Evolutionary conservation across 2,113 vertebrate genomes (phyloP).

Genomic region (Limnothrissa miodon): DNA sequence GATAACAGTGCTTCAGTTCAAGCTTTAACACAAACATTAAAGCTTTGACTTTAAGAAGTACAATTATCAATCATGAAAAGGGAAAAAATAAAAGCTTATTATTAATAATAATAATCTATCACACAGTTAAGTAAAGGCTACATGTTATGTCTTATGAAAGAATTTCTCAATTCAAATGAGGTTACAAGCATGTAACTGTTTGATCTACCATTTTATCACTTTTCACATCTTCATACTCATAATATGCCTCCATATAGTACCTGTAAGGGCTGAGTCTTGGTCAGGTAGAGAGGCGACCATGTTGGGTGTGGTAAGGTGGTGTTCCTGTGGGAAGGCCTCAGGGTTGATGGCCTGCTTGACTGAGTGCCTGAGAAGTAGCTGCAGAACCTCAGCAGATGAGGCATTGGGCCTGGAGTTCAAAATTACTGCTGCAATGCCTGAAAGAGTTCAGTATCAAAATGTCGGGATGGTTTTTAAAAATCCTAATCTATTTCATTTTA

Average conservation of each 20-base stretch:
- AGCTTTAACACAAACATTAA: not conserved
- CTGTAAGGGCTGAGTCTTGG: constrained; percentile 42
- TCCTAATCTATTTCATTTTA: not conserved
- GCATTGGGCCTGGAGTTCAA: constrained; percentile 66
- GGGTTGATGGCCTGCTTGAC: constrained; percentile 67
- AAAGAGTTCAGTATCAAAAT: not conserved
- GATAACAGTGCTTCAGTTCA: not conserved
- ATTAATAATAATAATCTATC: not conserved
- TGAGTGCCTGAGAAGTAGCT: constrained; percentile 74
- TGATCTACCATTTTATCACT: not conserved
- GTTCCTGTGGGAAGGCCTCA: constrained; percentile 68
- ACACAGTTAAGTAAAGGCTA: not conserved
- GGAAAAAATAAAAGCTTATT: no score
- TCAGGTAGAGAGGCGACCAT: constrained; percentile 71
- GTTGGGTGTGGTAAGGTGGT: constrained; percentile 76
- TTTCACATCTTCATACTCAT: not conserved
- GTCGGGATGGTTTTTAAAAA: not conserved
- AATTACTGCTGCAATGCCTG: constrained; percentile 79
- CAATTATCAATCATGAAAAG: no score
- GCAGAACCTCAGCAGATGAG: constrained; percentile 73
- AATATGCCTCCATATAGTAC: constrained; percentile 8
- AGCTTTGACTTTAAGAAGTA: not conserved
- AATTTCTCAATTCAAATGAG: not conserved
- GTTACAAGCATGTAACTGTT: not conserved
- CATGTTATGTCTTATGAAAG: not conserved